A percentile compares a stretch with the other conserved stretches of the same genome.
Evolutionary conservation across 2,113 vertebrate species (phyloP).

Genomic region (Merops nubicus): DNA sequence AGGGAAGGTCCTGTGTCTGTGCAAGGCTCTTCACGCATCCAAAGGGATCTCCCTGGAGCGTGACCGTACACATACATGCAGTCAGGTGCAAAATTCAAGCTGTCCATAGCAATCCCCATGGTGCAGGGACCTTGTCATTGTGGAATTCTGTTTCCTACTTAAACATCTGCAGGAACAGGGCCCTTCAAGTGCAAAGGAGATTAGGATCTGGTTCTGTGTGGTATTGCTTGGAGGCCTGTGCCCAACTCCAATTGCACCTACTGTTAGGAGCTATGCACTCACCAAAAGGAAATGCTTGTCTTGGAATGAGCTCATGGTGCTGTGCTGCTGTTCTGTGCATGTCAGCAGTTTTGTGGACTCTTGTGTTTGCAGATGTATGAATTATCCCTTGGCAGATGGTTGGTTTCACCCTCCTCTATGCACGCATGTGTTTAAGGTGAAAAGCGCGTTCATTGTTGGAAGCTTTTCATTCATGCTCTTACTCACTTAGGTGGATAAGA

Average conservation of each 20-base stretch:
- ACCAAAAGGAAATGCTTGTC: constrained; percentile 19
- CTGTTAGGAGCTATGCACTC: neutral
- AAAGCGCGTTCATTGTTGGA: neutral
- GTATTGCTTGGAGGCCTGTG: constrained; percentile 18
- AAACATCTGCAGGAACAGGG: neutral
- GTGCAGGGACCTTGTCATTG: neutral
- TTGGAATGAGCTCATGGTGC: constrained; percentile 44
- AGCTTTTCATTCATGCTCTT: neutral
- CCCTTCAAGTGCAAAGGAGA: neutral
- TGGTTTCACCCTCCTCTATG: neutral
- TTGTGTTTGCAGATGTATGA: neutral
- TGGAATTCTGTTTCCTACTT: neutral
- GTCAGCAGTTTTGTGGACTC: constrained; percentile 48
- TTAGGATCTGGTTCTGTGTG: constrained; percentile 51
- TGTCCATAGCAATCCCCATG: neutral
- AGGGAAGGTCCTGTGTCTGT: neutral
- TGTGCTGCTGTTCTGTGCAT: neutral
- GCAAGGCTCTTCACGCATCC: neutral
- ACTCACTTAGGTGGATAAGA: neutral
- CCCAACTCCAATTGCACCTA: constrained; percentile 4
- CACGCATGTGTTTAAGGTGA: neutral
- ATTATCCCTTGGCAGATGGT: constrained; percentile 37
- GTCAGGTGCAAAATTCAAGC: neutral
- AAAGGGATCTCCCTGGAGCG: neutral
- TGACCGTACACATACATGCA: neutral